phyloP scores from a whole-genome alignment of 2,113 vertebrate species.

The Lanius ludovicianus region DNA sequence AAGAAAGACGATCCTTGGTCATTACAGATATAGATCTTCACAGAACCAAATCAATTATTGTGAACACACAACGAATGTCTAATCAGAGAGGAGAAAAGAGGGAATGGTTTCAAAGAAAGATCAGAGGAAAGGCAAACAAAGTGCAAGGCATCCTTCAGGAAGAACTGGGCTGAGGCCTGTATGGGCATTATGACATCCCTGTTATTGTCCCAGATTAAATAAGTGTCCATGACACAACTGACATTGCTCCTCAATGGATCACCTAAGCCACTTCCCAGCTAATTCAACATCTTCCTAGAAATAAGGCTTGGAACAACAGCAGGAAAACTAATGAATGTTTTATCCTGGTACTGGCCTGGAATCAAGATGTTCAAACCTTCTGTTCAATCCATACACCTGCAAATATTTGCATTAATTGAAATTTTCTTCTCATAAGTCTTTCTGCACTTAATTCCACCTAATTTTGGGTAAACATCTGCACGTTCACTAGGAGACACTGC shows the following conservation, averaged over 20 bases:
- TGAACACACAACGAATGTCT: neutral
- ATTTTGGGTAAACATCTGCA: neutral
- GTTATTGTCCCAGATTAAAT: neutral
- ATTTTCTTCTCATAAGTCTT: neutral
- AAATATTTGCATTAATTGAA: neutral
- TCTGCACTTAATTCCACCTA: neutral
- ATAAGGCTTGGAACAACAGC: neutral
- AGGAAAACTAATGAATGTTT: neutral
- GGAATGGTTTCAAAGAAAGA: neutral
- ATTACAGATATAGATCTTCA: neutral
- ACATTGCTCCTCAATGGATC: neutral
- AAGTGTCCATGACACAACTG: neutral
- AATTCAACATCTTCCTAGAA: neutral
- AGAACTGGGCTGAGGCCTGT: neutral
- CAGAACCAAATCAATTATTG: neutral
- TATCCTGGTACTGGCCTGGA: neutral
- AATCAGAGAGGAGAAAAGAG: neutral
- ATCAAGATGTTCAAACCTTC: neutral
- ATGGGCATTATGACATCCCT: neutral
- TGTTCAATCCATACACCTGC: neutral
- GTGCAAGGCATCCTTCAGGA: neutral
- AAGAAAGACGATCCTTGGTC: neutral
- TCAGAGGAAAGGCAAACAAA: neutral
- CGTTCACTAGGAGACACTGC: fast-evolving
- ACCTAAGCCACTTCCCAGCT: neutral